Evolutionary conservation across 2,113 vertebrate genomes (phyloP).

Genomic region (Chaenocephalus aceratus): DNA sequence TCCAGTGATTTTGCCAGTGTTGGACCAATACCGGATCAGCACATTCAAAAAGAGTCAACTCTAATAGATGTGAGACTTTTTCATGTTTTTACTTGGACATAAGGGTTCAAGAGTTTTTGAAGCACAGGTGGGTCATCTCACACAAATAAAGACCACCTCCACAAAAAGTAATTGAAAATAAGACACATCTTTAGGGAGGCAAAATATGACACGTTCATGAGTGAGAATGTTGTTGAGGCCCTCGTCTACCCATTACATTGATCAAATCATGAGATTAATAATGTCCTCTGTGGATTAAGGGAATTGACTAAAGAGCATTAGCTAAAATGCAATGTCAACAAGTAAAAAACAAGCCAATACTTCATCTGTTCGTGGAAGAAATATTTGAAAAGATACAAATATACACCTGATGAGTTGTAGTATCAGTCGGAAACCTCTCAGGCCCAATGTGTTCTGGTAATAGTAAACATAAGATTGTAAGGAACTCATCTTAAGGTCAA

Average conservation of each 20-base stretch:
- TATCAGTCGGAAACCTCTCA: background rate
- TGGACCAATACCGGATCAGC: no score
- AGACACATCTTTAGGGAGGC: background rate
- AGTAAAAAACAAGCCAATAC: background rate
- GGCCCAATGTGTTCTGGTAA: background rate
- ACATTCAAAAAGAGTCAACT: no score
- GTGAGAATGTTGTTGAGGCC: no score
- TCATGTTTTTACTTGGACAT: background rate
- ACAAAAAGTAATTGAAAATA: background rate
- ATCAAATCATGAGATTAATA: background rate
- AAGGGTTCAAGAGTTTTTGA: background rate
- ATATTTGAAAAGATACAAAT: no score
- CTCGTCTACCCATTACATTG: background rate
- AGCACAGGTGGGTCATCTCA: background rate
- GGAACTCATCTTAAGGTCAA: background rate
- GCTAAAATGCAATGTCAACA: background rate
- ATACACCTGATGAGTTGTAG: background rate
- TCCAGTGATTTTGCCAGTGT: no score
- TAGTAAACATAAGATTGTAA: background rate
- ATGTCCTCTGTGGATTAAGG: no score
- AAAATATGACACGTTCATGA: background rate
- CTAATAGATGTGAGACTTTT: no score
- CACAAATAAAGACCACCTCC: background rate
- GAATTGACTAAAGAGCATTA: background rate
- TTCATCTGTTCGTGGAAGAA: background rate